Base-by-base conservation (phyloP, 35 echinoderm and acorn worm genomes). In the Lytechinus variegatus region DNA sequence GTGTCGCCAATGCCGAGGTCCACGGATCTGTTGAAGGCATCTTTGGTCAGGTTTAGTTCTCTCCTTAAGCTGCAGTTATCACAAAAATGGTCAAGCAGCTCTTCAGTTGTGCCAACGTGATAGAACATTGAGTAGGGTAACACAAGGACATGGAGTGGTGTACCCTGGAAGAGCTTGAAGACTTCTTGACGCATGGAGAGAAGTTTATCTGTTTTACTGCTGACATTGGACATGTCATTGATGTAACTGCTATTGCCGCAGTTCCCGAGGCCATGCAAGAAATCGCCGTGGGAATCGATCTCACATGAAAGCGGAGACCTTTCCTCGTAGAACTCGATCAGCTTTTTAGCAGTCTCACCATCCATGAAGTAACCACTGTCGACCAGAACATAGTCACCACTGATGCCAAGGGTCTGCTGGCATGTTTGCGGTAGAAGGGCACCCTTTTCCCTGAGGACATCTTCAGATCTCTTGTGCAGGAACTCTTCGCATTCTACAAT, bases 281-380 rank as follows among this genome's bases (percentile, higher is more conserved):
- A 97, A 55, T 99, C 98, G 3, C 98, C 98, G 54, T 99, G 96
- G 24, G 95, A 96, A 93, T 99, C 98, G 54, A 99, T 96, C 29
- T 99, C 98, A 96, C 92, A 99, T 8, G 94, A 53, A 53, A 99
- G 86, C 10, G 98, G 98, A 11, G 96, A 93, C 21, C 92, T 95
- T 79, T 96, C 52, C 6, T 94, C 72, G 92, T 98, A 99, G 60
- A 97, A 97, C 6, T 95, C 55, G 0, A 95, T 94, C 9, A 98
- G 54, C 95, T 97, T 99, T 27, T 55, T 94, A 4, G 96, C 94
- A 9, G 98, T 99, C 72, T 57, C 14, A 56, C 24, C 94, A 55
- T 99, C 97, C 87, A 99, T 98, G 95, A 89, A 99, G 55, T 97
- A 99, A 61, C 96, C 92, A 54, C 98, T 98, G 66, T 98, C 97